Conservation (phyloP, 2,113 vertebrate species). For the Galbula dea region DNA sequence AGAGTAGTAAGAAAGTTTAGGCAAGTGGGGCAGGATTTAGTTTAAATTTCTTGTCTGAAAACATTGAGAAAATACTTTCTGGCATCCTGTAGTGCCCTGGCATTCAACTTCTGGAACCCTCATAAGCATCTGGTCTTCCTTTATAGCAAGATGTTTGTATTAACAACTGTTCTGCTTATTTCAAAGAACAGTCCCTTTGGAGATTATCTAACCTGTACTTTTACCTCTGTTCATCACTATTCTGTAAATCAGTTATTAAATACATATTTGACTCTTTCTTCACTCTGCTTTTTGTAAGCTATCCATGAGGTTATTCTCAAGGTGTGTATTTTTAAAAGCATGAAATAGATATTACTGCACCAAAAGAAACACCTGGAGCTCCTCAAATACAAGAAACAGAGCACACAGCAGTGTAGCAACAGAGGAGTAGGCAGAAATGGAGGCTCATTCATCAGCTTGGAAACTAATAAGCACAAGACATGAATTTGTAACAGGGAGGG, state of each 20-base stretch:
- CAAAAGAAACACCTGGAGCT: background rate
- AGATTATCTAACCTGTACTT: background rate
- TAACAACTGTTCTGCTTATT: background rate
- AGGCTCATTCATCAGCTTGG: accelerated
- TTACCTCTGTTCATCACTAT: background rate
- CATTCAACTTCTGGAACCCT: background rate
- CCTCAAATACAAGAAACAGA: background rate
- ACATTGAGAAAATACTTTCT: background rate
- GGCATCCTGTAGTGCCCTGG: background rate
- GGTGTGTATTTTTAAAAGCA: background rate
- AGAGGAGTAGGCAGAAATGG: background rate
- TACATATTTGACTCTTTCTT: background rate
- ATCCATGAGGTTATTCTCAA: background rate
- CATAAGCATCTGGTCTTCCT: background rate
- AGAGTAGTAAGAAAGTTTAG: background rate
- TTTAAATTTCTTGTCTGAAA: constrained; percentile 24
- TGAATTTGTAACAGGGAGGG: background rate
- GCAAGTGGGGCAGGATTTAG: background rate
- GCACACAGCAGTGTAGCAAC: background rate
- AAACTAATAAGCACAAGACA: background rate
- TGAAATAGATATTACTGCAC: background rate
- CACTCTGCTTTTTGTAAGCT: background rate
- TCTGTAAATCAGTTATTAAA: background rate
- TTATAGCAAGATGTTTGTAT: background rate
- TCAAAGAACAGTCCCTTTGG: background rate